Evolutionary conservation across 2,888 invertebrate genomes (phyloP).

Genomic region (Drosophila falleni): DNA sequence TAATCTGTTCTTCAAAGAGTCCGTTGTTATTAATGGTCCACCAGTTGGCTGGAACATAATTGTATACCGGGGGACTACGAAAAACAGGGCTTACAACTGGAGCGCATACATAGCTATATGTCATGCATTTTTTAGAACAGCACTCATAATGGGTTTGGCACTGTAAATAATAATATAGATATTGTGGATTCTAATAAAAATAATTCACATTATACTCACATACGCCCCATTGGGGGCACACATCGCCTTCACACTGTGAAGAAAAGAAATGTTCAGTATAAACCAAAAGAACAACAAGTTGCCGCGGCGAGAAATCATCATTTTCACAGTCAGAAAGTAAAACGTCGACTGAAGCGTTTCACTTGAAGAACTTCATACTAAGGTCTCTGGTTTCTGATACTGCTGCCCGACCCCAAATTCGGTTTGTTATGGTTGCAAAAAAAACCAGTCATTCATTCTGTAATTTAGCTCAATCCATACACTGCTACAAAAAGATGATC

Average conservation of each 20-base stretch:
- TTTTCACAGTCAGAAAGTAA: slow-evolving; percentile 48
- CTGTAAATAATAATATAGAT: slow-evolving; percentile 54
- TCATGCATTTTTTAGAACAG: slow-evolving; percentile 82
- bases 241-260: slow-evolving; percentile 4
- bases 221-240: slow-evolving; percentile 71
- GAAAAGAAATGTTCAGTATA: slow-evolving; percentile 35
- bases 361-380: slow-evolving; percentile 25
- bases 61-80: neutral
- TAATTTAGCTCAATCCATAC: slow-evolving; percentile 12
- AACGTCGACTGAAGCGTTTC: slow-evolving; percentile 61
- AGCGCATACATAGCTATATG: slow-evolving; percentile 74
- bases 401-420: slow-evolving; percentile 11
- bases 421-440: slow-evolving; percentile 18
- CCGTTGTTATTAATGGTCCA: neutral
- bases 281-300: slow-evolving; percentile 31
- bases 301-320: slow-evolving; percentile 41
- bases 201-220: slow-evolving; percentile 62
- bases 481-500: slow-evolving; percentile 19
- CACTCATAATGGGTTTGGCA: slow-evolving; percentile 83
- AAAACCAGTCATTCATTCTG: slow-evolving; percentile 12
- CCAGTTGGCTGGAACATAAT: slow-evolving; percentile 3
- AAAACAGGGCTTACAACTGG: slow-evolving; percentile 22
- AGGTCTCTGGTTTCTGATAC: slow-evolving; percentile 14
- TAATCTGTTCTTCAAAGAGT: neutral
- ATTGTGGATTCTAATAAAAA: neutral